Evolutionary conservation across 2,113 vertebrate genomes (phyloP).

Genomic region (Sturnus vulgaris): DNA sequence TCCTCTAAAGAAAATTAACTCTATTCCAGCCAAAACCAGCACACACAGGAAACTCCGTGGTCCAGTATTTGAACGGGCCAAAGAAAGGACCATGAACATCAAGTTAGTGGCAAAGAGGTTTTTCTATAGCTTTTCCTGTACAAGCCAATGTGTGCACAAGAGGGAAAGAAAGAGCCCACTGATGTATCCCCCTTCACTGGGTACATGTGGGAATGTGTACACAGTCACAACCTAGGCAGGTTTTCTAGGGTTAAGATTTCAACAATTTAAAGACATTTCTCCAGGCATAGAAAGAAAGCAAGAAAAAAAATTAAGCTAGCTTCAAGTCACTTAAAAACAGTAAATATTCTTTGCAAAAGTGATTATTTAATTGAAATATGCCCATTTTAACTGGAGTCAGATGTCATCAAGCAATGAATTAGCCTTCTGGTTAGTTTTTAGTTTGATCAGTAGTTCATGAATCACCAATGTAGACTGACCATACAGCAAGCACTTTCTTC

Average conservation of each 20-base stretch:
- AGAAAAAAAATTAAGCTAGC: neutral
- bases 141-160: neutral
- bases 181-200: neutral
- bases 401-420: neutral
- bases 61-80: neutral
- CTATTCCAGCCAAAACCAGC: neutral
- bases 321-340: neutral
- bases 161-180: neutral
- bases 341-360: neutral
- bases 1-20: neutral
- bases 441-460: neutral
- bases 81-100: neutral
- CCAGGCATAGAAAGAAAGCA: neutral
- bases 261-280: neutral
- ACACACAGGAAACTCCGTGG: rapidly evolving
- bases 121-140: neutral
- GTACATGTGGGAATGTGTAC: rapidly evolving
- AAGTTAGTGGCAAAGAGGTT: neutral
- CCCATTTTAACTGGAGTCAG: neutral
- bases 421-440: neutral
- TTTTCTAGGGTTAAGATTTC: neutral
- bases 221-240: rapidly evolving
- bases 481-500: neutral
- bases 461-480: neutral
- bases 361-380: neutral